These are phyloP conservation scores for Oxygymnocypris stewartii DNA, from an alignment of 2,113 vertebrate genomes.

Conservation along the genomic window DNA sequence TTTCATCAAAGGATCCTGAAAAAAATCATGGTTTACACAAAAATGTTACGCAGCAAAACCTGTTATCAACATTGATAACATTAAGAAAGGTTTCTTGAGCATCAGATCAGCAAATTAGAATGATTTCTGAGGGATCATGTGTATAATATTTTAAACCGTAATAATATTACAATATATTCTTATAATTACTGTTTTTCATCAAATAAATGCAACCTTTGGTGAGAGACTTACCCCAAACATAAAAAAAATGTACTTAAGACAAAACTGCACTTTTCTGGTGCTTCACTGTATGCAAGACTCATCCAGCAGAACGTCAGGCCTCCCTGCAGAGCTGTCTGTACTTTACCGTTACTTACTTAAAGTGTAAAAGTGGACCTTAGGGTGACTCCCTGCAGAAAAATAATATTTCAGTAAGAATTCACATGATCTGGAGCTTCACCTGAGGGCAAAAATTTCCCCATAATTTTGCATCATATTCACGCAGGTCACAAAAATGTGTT, in stretches of 20 bases:
- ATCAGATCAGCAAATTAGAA: no score
- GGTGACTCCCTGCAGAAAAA: not conserved
- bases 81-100: not conserved
- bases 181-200: not conserved
- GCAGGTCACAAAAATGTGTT: not conserved
- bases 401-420: no score
- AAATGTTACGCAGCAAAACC: not conserved
- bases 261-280: slow-evolving; percentile 21
- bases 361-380: not conserved
- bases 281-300: slow-evolving; percentile 58
- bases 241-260: no score
- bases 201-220: not conserved
- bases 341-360: not conserved
- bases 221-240: not conserved
- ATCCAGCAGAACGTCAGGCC: slow-evolving; percentile 58
- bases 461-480: not conserved
- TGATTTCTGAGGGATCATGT: not conserved
- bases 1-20: not conserved
- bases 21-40: no score
- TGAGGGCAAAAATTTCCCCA: no score
- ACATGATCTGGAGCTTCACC: no score
- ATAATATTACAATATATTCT: not conserved
- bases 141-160: not conserved
- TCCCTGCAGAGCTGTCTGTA: slow-evolving; percentile 37
- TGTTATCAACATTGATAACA: not conserved